A percentile compares a stretch with the other conserved stretches of the same genome.
These are phyloP conservation scores for Heliothis peltigera DNA, from an alignment of 2,888 invertebrate genomes.

Conservation along the genomic window DNA sequence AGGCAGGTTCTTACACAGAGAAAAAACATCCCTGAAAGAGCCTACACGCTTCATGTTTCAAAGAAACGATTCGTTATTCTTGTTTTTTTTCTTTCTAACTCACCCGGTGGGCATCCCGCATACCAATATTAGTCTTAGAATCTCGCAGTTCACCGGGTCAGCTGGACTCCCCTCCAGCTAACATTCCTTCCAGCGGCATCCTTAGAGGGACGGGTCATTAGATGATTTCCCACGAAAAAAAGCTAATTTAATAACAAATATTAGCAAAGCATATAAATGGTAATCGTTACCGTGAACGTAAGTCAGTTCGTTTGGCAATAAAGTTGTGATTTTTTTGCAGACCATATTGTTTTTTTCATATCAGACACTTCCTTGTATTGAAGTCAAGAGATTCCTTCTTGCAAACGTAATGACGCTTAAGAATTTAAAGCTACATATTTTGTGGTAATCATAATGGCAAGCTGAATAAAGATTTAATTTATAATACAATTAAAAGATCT, in stretches of 20 bases:
- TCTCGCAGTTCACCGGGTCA: too few relatives aligned
- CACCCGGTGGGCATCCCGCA: too few relatives aligned
- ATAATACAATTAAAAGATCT: slow-evolving; percentile 17
- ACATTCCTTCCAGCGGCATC: too few relatives aligned
- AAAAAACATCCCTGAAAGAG: too few relatives aligned
- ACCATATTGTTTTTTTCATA: not conserved
- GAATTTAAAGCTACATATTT: slow-evolving; percentile 33
- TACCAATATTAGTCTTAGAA: too few relatives aligned
- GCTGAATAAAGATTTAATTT: not conserved
- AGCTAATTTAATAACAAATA: not conserved
- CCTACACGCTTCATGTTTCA: too few relatives aligned
- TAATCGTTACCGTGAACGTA: slow-evolving; percentile 1
- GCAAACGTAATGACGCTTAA: slow-evolving; percentile 7
- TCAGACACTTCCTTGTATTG: slow-evolving; percentile 21
- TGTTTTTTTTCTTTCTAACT: too few relatives aligned
- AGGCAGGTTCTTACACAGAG: too few relatives aligned
- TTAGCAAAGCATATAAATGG: not conserved
- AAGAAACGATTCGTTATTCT: too few relatives aligned
- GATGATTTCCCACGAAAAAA: too few relatives aligned
- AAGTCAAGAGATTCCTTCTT: slow-evolving; percentile 24
- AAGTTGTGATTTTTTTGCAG: slow-evolving; percentile 18
- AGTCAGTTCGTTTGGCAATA: not conserved
- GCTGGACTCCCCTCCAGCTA: too few relatives aligned
- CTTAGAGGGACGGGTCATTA: too few relatives aligned
- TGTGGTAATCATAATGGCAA: not conserved